Base-by-base conservation (phyloP, 2,113 vertebrate species). In the Oncorhynchus mykiss region DNA sequence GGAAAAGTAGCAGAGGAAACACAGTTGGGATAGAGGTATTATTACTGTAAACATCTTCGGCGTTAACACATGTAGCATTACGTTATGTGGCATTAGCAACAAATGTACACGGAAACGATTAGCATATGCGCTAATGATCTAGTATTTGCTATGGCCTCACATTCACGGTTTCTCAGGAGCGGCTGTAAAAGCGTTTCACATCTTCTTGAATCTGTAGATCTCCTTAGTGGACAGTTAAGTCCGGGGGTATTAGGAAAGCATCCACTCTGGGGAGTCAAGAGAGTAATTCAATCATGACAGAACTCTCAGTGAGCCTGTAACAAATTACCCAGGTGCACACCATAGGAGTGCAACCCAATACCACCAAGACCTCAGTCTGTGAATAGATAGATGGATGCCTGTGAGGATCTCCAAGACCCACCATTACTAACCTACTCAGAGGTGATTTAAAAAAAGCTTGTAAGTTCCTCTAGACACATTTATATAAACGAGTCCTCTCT, bases 311-410 rank as follows among this genome's bases (percentile, higher is more conserved):
- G n/a, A 24, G 12, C 1, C 29, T 31, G 24, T 51, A 5, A 70
- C 68, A 51, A 70, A 70, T 39, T 22, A 70, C 68, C 68, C 39
- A 51, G 18, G 18, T 48, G n/a, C 9, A 51, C 11, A 49, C 29
- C 16, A 20, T 67, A 64, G 74, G 70, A 70, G 64, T 70, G 77
- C 18, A 82, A 80, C 77, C 69, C 27, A 60, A 79, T 67, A 82
- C 72, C 31, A 31, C 75, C 62, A 80, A 14, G 51, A 83, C 74
- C 71, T 39, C 68, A 70, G 51, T 54, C 51, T 54, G 16, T 45
- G 39, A 45, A 45, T 45, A 11, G 39, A 45, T 45, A 45, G 39
- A 45, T 45, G 39, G 39, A 45, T 45, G 8, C 39, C 39, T 45
- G 8, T 45, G 39, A 45, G 9, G 39, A 45, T 16, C 16, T 54